phyloP scores from a whole-genome alignment of 2,113 vertebrate genomes.

The Clupea harengus region DNA sequence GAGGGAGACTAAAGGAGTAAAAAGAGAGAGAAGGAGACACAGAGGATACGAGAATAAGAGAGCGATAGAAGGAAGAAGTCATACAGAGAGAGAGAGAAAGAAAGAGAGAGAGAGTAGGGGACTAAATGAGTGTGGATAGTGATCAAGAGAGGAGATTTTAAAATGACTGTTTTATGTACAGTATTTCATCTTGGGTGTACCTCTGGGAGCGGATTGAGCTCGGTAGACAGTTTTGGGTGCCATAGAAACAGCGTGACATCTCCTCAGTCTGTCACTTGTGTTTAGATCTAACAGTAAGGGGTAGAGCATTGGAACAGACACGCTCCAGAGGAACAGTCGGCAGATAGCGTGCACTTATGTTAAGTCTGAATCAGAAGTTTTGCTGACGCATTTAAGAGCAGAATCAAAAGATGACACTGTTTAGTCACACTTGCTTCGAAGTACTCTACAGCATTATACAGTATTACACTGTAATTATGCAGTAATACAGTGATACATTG shows the following conservation, averaged over 20 bases:
- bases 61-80: neutral
- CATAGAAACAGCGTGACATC: conserved; percentile 9
- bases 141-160: neutral
- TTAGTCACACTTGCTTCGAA: neutral
- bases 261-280: neutral
- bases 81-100: neutral
- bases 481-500: neutral
- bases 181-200: neutral
- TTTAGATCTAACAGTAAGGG: conserved; percentile 11
- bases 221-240: neutral
- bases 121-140: neutral
- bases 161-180: conserved; percentile 2
- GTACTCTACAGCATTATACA: neutral
- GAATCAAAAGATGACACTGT: neutral
- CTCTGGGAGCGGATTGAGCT: neutral
- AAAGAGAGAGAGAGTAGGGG: neutral
- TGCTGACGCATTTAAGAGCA: neutral
- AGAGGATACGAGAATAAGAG: neutral
- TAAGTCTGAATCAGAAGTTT: neutral
- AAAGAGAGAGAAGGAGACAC: neutral
- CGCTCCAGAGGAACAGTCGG: neutral
- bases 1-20: neutral
- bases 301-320: neutral
- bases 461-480: neutral
- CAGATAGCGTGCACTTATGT: neutral